phyloP scores from a whole-genome alignment of 2,797 vertebrate species.

The Anableps anableps region DNA sequence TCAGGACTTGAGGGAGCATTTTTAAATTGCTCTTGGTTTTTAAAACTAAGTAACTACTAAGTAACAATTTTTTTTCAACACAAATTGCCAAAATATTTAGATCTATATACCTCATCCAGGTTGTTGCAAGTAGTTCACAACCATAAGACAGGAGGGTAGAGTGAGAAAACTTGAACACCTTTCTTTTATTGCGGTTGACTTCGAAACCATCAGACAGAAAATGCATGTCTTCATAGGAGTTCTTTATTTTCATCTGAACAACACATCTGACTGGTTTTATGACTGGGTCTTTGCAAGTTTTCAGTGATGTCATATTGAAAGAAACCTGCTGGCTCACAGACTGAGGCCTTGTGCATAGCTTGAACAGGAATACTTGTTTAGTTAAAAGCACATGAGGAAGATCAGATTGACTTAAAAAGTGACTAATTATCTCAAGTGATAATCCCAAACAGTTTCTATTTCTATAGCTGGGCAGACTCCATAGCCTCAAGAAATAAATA shows the following conservation, averaged over 20 bases:
- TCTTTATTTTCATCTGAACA: conserved; percentile 1
- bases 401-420: conserved; percentile 8
- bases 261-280: conserved; percentile 3
- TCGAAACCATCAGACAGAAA: not conserved
- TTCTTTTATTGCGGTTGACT: not conserved
- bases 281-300: not conserved
- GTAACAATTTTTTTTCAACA: not conserved
- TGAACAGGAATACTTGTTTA: not conserved
- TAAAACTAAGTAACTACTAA: not conserved
- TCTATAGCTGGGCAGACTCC: conserved; percentile 27
- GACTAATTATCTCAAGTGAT: conserved; percentile 31
- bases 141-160: not conserved
- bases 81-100: not conserved
- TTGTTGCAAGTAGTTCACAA: conserved; percentile 3
- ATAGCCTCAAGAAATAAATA: conserved; percentile 71
- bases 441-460: conserved; percentile 18
- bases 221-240: not conserved
- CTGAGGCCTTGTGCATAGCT: not conserved
- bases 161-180: not conserved
- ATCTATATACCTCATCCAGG: not conserved
- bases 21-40: not conserved
- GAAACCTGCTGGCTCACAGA: not conserved
- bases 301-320: not conserved
- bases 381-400: not conserved
- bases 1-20: not conserved